Evolutionary conservation across 2,113 vertebrate species (phyloP), one percentile per base, ranked within the genome.

Genomic region (Octodon degus): DNA sequence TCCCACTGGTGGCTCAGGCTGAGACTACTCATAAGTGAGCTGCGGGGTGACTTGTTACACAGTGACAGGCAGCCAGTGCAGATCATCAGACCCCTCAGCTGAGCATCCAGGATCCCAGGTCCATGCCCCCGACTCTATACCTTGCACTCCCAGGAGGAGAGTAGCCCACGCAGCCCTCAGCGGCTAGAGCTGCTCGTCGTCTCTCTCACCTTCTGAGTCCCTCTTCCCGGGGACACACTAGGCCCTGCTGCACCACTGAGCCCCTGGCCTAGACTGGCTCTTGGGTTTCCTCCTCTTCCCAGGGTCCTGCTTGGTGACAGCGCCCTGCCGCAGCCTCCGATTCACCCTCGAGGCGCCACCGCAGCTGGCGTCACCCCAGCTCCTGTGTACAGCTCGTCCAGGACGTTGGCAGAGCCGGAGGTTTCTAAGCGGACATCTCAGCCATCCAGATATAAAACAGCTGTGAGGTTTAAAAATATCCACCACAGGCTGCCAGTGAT

Each of bases 401-500:
- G 47, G 89, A 40, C 1, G 88, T 5, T 30, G 65, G 91, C 95
- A 87, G 55, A 55, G 84, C n/a, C 27, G 6, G 14, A 1, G 2
- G 53, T 22, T 77, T 87, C 55, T 2, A 37, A 83, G 17, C 0
- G 0, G 32, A 37, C 70, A 6, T 25, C 8, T n/a, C 79, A 79
- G 94, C 97, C 89, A 53, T 95, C 96, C 68, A 20, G 98, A 98
- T 62, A 93, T 95, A 98, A 98, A 86, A 94, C 98, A 98, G 98
- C 96, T 96, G 91, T 62, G 32, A n/a, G 58, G 62, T 95, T 97
- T 97, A 98, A 98, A 98, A 98, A 98, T 97, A 98, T 97, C 90
- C 89, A 47, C 81, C 11, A 0, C 19, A 0, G 55, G 22, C 90
- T 85, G 76, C 92, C 72, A 27, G 55, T 30, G 89, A 76, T 65